These are phyloP conservation scores for Cyaniris semiargus DNA, from an alignment of 2,888 invertebrate genomes.

Conservation along the genomic window DNA sequence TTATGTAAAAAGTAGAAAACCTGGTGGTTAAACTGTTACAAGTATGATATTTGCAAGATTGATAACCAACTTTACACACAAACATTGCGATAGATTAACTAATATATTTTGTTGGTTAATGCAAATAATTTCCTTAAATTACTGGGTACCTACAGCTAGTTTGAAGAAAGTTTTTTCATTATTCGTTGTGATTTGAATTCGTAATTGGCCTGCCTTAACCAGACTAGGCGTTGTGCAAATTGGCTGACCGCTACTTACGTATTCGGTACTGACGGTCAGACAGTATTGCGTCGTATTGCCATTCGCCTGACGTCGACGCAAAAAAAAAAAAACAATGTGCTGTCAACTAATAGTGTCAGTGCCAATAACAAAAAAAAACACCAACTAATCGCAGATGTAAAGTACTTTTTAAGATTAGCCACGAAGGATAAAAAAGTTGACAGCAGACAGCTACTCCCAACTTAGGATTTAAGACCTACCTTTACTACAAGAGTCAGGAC, in stretches of 20 bases:
- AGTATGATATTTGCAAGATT: background rate
- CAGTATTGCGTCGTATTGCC: slow-evolving; percentile 25
- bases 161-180: slow-evolving; percentile 2
- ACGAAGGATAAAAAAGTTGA: background rate
- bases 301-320: background rate
- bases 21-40: background rate
- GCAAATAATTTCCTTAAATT: slow-evolving; percentile 12
- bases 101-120: slow-evolving; percentile 2
- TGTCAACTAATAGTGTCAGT: too few species aligned
- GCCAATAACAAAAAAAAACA: background rate
- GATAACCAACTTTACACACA: slow-evolving; percentile 4
- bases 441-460: background rate
- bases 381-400: background rate
- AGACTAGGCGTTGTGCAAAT: slow-evolving; percentile 20
- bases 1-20: too few species aligned
- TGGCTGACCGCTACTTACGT: slow-evolving; percentile 14
- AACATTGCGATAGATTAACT: background rate
- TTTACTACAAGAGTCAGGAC: background rate
- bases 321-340: slow-evolving; percentile 5
- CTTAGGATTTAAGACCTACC: background rate
- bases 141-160: slow-evolving; percentile 15
- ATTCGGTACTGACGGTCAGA: background rate
- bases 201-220: background rate
- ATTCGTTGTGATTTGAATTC: slow-evolving; percentile 17
- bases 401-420: background rate